Base-by-base conservation (phyloP, 92 coral and sea anemone species). In the Virgularia gustaviana region DNA sequence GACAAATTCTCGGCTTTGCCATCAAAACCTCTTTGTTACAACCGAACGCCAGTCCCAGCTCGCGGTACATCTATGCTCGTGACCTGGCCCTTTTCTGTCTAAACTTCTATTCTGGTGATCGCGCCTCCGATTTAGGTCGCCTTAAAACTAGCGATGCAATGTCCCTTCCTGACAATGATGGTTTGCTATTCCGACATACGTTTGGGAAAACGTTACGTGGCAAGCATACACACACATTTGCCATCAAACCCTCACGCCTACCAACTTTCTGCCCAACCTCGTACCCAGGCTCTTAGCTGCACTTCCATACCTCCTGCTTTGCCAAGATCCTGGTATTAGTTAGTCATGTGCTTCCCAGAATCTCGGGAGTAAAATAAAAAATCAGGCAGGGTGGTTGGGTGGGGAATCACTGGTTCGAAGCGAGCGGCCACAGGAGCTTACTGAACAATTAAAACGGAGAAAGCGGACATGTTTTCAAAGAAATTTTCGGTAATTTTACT, bases 121-220 rank as follows among this genome's bases (percentile, higher is more conserved):
- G 83, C 20, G 78, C 83, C 25, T 76, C 77, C 2, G 83, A 81
- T 37, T 65, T 76, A 0, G 86, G 83, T 0, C 19, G 81, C 4
- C 32, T 75, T 6, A 12, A n/a, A 2, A 80, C 80, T 9, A 62
- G 31, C 23, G 70, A 73, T 16, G 62, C 73, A 25, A 3, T 54
- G 20, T 23, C 65, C 29, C 74, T 63, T n/a, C 70, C 80, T 31
- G 53, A 27, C 57, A 34, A 43, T 15, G 42, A 73, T n/a, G 67
- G 77, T 39, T 47, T 73, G 15, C 18, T 80, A 18, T 63, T 74
- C 49, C 16, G 63, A 49, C 85, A 80, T 43, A 23, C 70, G 8
- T 80, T 75, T 76, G 85, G 85, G 20, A 85, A 84, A 61, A 84
- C 85, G 16, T 85, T 79, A 1, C 51, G 85, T 34, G 85, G 85